Evolutionary conservation across 2,888 invertebrate species (phyloP).

Genomic region (Standfussiana lucernea): DNA sequence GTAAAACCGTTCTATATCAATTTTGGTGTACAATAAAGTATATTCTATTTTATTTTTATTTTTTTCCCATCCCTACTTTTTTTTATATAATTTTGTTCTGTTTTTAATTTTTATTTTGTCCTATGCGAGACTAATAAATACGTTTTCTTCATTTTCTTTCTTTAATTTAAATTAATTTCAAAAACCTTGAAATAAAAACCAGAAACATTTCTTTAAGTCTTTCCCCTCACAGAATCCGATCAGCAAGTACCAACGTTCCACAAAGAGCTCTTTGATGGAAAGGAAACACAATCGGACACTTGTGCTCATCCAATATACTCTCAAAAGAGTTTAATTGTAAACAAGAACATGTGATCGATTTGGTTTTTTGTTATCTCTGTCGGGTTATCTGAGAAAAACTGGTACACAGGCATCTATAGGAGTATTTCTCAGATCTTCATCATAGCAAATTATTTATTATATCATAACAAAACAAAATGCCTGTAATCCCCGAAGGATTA

Average conservation of each 20-base stretch:
- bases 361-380: neutral
- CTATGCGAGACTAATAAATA: no score
- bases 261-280: constrained; percentile 58
- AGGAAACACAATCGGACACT: constrained; percentile 42
- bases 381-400: neutral
- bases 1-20: no score
- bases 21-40: no score
- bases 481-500: no score
- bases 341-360: constrained; percentile 21
- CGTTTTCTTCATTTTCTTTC: no score
- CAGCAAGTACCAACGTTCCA: neutral
- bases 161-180: neutral
- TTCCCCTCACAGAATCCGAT: constrained; percentile 34
- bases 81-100: no score
- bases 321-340: constrained; percentile 38
- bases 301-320: constrained; percentile 18
- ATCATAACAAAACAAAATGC: no score
- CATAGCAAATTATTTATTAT: no score
- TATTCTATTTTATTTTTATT: no score
- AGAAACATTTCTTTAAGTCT: constrained; percentile 8
- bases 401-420: neutral
- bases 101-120: no score
- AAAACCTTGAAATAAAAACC: neutral
- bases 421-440: no score
- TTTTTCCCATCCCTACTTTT: no score